Evolutionary conservation across 2,888 invertebrate species (phyloP).

Genomic region (Pegoplata infirma): DNA sequence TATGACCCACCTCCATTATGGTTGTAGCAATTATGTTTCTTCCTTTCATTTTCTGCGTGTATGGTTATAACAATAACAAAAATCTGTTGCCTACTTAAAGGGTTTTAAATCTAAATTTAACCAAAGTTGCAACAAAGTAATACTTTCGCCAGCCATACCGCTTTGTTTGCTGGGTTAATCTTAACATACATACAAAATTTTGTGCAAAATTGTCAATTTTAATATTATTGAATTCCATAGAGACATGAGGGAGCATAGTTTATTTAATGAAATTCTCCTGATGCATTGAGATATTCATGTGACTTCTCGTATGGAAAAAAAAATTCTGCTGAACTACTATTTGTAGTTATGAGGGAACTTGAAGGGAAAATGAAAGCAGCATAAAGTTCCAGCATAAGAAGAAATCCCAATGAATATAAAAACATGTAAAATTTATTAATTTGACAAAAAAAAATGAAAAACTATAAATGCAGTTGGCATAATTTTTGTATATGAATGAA

Average conservation of each 20-base stretch:
- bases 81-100: no score
- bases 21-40: no score
- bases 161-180: no score
- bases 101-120: no score
- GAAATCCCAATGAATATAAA: background rate
- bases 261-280: conserved; percentile 58
- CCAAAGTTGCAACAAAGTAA: no score
- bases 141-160: no score
- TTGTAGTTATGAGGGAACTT: background rate
- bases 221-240: conserved; percentile 61
- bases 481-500: conserved; percentile 49
- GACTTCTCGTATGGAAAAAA: conserved; percentile 20
- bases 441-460: conserved; percentile 13
- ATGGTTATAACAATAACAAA: no score
- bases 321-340: conserved; percentile 9
- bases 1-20: no score
- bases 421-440: conserved; percentile 55
- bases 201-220: conserved; percentile 62
- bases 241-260: conserved; percentile 29
- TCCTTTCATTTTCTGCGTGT: no score
- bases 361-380: no score
- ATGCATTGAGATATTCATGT: conserved; percentile 54
- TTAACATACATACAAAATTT: conserved; percentile 14
- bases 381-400: no score
- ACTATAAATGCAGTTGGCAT: conserved; percentile 47